Evolutionary conservation across 2,113 vertebrate species (phyloP), one percentile per base, ranked within the genome.

Genomic region (Salvelinus fontinalis): DNA sequence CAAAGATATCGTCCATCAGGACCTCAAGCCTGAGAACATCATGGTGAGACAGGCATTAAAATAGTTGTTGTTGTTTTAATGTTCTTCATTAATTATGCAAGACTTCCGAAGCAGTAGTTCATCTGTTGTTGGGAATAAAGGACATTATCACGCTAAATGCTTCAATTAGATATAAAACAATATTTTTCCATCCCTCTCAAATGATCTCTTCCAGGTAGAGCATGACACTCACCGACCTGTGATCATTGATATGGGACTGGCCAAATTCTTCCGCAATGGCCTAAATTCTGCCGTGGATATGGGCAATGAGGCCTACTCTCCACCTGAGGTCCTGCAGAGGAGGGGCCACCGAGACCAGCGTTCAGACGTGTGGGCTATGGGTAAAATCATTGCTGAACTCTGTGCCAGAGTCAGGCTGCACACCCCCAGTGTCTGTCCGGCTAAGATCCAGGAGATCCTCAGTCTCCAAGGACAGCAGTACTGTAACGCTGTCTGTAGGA

Each of bases 11-110:
- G 92, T 94, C 72, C 92, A 94, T 84, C 93, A 94, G 81, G 93
- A 94, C 75, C 90, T 94, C 48, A 94, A 94, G 82, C 93, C 93
- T 71, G 93, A 94, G 71, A 94, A 94, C 79, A 90, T 94, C 80
- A 94, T 94, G 93, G 93, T 93, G 81, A 92, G 91, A 72, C 5
- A 1, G 5, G 7, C 14, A 54, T 54, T 18, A 14, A 5, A 54
- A 54, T 18, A 2, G 4, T 4, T 51, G 14, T 51, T 34, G 34
- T 44, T 44, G 39, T 44, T 12, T 11, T 44, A 44, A 44, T 44
- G 39, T 44, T 44, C 39, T 44, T 54, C 51, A 54, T 54, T 54
- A 54, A 54, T 18, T 16, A 54, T 14, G 49, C 49, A 51, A 51
- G 13, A 51, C 13, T 51, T 34, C 1, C 6, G 49, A 51, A 51